These are phyloP conservation scores for Lacerta viridis DNA, from an alignment of 2,797 vertebrate species.

Conservation along the genomic window DNA sequence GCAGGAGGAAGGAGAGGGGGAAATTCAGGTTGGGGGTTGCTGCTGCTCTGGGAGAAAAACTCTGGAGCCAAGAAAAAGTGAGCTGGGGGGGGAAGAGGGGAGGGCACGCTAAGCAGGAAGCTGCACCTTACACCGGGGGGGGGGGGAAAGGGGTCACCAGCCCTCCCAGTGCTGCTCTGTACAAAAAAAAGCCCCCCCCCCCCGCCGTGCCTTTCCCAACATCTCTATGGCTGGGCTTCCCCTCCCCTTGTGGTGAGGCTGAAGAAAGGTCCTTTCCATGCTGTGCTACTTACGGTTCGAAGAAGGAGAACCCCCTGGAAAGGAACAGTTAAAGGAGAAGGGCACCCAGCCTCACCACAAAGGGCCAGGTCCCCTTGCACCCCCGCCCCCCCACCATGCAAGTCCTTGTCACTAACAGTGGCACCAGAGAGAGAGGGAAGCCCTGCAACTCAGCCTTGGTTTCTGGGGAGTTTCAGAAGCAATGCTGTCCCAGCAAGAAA, in stretches of 20 bases:
- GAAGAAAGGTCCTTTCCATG: conserved; percentile 42
- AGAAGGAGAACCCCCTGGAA: conserved; percentile 59
- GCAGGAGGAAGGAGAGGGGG: conserved; percentile 44
- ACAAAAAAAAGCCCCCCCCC: background rate
- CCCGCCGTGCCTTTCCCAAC: background rate
- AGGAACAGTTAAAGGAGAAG: conserved; percentile 67
- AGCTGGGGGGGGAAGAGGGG: conserved; percentile 56
- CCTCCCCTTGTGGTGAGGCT: conserved; percentile 68
- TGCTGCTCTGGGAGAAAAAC: conserved; percentile 77
- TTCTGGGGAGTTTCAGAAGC: background rate
- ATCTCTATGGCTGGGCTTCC: background rate
- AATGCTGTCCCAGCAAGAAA: background rate
- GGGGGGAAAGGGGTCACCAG: conserved; percentile 37
- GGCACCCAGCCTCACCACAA: conserved; percentile 71
- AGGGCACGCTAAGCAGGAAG: conserved; percentile 41
- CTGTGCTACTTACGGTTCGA: conserved; percentile 72
- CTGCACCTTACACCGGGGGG: background rate
- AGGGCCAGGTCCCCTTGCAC: background rate
- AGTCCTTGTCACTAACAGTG: background rate
- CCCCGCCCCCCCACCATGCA: background rate
- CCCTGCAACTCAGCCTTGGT: background rate
- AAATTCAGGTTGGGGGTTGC: conserved; percentile 59
- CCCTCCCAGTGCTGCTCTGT: conserved; percentile 52
- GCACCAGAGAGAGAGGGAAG: background rate
- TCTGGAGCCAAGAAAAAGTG: conserved; percentile 59